Percentiles rank a stretch among this genome's conserved stretches.
Evolutionary conservation across 2,113 vertebrate species (phyloP).

Genomic region (Colossoma macropomum): DNA sequence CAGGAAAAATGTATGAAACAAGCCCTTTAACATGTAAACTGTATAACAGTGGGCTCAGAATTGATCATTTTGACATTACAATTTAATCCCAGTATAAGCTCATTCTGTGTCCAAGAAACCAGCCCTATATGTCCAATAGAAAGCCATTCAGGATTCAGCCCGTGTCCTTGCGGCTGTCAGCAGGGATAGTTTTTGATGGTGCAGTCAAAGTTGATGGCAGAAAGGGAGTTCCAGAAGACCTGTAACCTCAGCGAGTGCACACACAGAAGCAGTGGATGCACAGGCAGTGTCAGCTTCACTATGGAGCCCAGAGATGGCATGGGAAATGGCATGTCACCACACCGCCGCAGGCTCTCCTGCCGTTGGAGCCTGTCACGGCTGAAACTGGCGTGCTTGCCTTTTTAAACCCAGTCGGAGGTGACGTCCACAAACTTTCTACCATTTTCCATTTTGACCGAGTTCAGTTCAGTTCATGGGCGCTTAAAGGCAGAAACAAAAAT

Average conservation of each 20-base stretch:
- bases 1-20: too few species aligned
- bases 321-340: slow-evolving; percentile 79
- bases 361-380: slow-evolving; percentile 78
- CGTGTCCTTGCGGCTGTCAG: slow-evolving; percentile 50
- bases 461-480: not conserved
- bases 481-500: not conserved
- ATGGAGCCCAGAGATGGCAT: slow-evolving; percentile 75
- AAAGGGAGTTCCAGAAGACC: slow-evolving; percentile 49
- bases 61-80: too few species aligned
- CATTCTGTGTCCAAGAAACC: too few species aligned
- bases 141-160: not conserved
- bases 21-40: too few species aligned
- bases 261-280: slow-evolving; percentile 50
- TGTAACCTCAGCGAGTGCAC: slow-evolving; percentile 26
- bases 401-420: slow-evolving; percentile 77
- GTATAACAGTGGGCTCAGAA: too few species aligned
- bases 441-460: not conserved
- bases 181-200: slow-evolving; percentile 31
- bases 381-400: slow-evolving; percentile 71
- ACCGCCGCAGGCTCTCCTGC: slow-evolving; percentile 74
- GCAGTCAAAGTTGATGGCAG: slow-evolving; percentile 35
- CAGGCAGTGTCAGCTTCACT: slow-evolving; percentile 75
- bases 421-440: slow-evolving; percentile 69
- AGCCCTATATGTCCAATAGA: not conserved
- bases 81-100: too few species aligned